Evolutionary conservation across 2,797 vertebrate genomes (phyloP).

Genomic region (Numenius phaeopus): DNA sequence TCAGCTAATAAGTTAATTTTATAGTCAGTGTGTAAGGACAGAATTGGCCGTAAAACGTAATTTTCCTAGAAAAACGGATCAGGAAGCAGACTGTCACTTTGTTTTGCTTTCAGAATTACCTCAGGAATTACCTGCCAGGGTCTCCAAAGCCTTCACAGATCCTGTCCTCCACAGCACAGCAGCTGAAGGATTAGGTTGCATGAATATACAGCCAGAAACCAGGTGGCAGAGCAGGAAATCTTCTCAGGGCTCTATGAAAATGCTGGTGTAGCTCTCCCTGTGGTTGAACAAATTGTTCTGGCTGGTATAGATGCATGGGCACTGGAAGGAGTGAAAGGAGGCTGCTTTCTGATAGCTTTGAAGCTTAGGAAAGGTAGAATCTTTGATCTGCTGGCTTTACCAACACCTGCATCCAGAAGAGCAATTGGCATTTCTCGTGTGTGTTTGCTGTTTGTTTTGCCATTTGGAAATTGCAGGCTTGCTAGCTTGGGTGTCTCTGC

Average conservation of each 20-base stretch:
- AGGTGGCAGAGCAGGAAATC: background rate
- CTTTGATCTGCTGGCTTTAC: background rate
- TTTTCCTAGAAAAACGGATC: conserved; percentile 38
- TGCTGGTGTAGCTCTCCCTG: background rate
- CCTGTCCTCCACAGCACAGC: background rate
- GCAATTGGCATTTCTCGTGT: background rate
- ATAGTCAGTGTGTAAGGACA: conserved; percentile 49
- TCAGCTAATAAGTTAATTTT: conserved; percentile 77
- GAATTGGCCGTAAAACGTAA: background rate
- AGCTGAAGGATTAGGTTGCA: background rate
- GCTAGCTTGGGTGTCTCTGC: background rate
- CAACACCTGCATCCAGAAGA: background rate
- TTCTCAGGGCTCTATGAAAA: background rate
- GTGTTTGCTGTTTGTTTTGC: background rate
- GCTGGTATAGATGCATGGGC: background rate
- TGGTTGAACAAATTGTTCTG: background rate
- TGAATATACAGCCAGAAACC: background rate
- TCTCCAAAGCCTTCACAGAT: conserved; percentile 38
- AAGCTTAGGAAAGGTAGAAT: background rate
- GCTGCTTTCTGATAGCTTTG: background rate
- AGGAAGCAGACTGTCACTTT: conserved; percentile 19
- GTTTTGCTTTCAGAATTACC: conserved; percentile 67
- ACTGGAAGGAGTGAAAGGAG: background rate
- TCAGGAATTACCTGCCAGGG: conserved; percentile 10
- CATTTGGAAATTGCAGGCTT: background rate